Evolutionary conservation across 1,140 invertebrate genomes (phyloP), one percentile per base, ranked within the genome.

Genomic region (Scaptomyza pallida): DNA sequence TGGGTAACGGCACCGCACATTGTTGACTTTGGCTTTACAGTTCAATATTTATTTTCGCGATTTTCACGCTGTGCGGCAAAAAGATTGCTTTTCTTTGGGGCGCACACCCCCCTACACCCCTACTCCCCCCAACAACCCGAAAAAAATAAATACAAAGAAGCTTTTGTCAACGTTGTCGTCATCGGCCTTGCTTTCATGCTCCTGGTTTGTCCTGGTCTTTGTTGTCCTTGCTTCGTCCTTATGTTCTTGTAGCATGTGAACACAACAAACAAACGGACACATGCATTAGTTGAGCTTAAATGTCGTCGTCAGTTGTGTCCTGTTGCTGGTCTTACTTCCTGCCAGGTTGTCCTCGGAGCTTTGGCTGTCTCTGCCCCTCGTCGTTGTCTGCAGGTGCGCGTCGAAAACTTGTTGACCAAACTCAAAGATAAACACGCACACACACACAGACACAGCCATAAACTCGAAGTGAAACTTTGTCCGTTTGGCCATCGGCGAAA

Each of bases 11-110:
- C 47, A 33, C 9, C 43, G 50, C 55, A 51, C 59, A 61, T 54
- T 89, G 83, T 89, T 89, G 86, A 89, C 86, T 89, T 89, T 89
- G 86, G 86, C 81, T 83, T 89, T 89, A 89, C 81, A 83, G 81
- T 89, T 89, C 86, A 89, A 89, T 89, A 89, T 89, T 89, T 89
- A 89, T 89, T 86, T 83, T 89, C 86, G 86, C 86, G 86, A 89
- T 89, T 89, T 89, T 74, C 88, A 83, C 80, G 69, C 81, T 78
- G 72, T 71, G 64, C 57, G 56, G 73, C 47, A 68, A 60, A 81
- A 69, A 86, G 73, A 88, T 88, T 77, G 65, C 67, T 82, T 43
- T 82, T 71, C 59, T 45, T 52, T 70, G 47, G 43, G 21, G n/a
- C n/a, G n/a, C n/a, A n/a, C 70, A 51, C 23, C 23, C 23, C 23